Evolutionary conservation across 2,888 invertebrate species (phyloP), one percentile per base, ranked within the genome.

Genomic region (Cantharis nigra): DNA sequence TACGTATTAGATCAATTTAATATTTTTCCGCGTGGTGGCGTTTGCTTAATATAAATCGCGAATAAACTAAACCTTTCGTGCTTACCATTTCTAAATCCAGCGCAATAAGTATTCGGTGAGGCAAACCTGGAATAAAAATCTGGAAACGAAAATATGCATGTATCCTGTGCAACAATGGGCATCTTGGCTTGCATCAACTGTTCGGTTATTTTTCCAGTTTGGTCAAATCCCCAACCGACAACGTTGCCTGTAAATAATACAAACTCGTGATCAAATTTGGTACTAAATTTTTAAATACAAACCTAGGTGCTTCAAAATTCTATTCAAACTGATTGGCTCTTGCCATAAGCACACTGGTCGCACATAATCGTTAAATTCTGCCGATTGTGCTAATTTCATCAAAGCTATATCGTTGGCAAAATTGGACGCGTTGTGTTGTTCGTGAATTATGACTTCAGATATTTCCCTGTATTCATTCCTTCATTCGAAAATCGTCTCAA

Each of bases 101-200:
- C 89, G 79, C 90, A 90, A 79, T 86, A 92, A 0, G 92, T 92
- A 81, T 89, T 91, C 1, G 91, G 90, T 0, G 90, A 91, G 0
- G 91, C 91, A 84, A 92, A 92, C 63, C 90, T 87, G 0, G 90
- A 90, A 85, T 91, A 92, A 88, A 92, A 92, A 70, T 91, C 91
- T 80, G 90, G 91, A 86, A 91, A 91, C 0, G 92, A 92, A 77
- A 91, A 87, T 80, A 92, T 89, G 85, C 92, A 92, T 10, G 91
- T 91, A 83, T 91, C 90, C 79, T 90, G 90, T 79, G 91, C 89
- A 0, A 92, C 91, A 9, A 92, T 89, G 0, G 92, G 92, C 92
- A 92, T 92, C 78, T 90, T 89, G 0, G 91, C 91, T 76, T 91
- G 87, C 14, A 89, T 90, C 65, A 92, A 84, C 78, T 91, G 90